Conservation (phyloP, 2,797 vertebrate species). For the Lepus townsendii region DNA sequence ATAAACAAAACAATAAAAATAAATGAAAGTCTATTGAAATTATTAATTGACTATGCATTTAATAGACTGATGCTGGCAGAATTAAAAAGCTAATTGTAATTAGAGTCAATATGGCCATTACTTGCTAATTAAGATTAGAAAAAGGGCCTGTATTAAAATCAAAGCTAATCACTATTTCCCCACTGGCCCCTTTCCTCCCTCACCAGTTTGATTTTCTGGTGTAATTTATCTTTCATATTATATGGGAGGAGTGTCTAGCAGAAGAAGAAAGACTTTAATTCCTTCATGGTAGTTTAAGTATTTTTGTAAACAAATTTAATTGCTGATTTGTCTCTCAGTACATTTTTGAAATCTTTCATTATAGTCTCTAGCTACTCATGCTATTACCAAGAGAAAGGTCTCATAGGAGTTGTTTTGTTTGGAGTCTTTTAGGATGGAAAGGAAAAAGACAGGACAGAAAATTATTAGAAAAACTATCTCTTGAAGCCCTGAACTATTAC, state of each 20-base stretch:
- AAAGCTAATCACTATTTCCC: background rate
- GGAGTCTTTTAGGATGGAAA: conserved; percentile 15
- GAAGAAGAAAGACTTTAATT: conserved; percentile 38
- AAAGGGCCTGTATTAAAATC: background rate
- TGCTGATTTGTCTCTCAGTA: background rate
- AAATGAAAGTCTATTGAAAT: conserved; percentile 48
- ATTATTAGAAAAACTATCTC: conserved; percentile 26
- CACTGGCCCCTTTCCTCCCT: background rate
- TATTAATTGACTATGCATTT: conserved; percentile 38
- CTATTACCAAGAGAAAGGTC: conserved; percentile 10
- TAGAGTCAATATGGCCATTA: background rate
- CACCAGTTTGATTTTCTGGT: background rate
- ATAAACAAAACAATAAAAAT: background rate
- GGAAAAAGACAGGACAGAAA: conserved; percentile 44
- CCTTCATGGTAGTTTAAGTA: background rate
- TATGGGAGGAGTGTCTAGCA: background rate
- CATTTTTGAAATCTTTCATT: conserved; percentile 45
- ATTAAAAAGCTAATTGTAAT: conserved; percentile 17
- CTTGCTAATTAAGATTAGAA: conserved; percentile 30
- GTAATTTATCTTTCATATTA: background rate
- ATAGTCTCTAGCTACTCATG: background rate
- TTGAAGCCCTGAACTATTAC: conserved; percentile 41
- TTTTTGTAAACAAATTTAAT: conserved; percentile 54
- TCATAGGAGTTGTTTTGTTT: conserved; percentile 41
- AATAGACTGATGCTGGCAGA: conserved; percentile 10